Evolutionary conservation across 1,140 invertebrate species (phyloP).

Genomic region (Vanessa atalanta): DNA sequence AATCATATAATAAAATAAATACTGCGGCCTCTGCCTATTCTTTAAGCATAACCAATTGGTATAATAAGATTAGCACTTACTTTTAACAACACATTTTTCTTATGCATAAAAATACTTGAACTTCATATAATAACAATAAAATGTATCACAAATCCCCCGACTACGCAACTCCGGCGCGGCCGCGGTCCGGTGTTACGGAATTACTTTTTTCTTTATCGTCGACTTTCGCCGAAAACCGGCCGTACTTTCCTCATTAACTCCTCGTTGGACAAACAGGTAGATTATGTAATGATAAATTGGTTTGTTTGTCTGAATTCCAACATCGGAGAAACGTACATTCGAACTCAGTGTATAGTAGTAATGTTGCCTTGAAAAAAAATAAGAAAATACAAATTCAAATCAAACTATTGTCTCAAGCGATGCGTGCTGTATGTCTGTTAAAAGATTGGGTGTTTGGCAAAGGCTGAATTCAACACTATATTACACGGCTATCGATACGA

Average conservation of each 20-base stretch:
- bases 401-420: too few species aligned
- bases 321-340: background rate
- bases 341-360: too few species aligned
- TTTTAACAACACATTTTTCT: background rate
- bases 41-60: background rate
- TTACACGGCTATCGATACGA: too few species aligned
- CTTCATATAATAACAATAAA: background rate
- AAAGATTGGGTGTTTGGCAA: too few species aligned
- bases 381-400: too few species aligned
- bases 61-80: background rate
- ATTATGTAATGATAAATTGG: background rate
- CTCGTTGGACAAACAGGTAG: slow-evolving; percentile 7
- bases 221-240: slow-evolving; percentile 33
- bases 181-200: slow-evolving; percentile 1
- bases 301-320: background rate
- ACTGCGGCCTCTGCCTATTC: too few species aligned
- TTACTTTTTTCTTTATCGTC: slow-evolving; percentile 13
- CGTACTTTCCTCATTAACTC: slow-evolving; percentile 10
- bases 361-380: too few species aligned
- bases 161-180: background rate
- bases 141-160: background rate
- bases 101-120: background rate
- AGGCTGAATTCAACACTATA: too few species aligned
- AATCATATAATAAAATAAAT: too few species aligned
- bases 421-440: too few species aligned